A percentile compares a stretch with the other conserved stretches of the same genome.
These are phyloP conservation scores for Otis tarda DNA, from an alignment of 2,113 vertebrate genomes.

Conservation along the genomic window DNA sequence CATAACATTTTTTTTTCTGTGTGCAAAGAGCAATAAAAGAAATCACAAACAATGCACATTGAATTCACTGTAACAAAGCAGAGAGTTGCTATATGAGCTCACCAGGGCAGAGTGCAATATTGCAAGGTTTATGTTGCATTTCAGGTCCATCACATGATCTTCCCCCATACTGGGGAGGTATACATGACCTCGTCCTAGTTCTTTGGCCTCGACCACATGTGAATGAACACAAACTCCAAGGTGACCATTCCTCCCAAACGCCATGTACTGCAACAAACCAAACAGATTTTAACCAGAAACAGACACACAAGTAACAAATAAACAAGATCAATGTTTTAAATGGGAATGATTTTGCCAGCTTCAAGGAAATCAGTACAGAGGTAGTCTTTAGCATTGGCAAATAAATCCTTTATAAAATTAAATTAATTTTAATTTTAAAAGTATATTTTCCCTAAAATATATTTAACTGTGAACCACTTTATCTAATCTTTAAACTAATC, in stretches of 20 bases:
- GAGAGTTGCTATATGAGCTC: constrained; percentile 49
- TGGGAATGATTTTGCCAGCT: background rate
- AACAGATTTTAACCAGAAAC: constrained; percentile 78
- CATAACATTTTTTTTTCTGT: background rate
- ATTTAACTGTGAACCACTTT: background rate
- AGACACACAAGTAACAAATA: constrained; percentile 25
- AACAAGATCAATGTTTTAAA: background rate
- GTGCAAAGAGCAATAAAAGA: background rate
- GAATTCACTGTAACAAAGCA: constrained; percentile 16
- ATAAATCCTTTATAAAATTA: background rate
- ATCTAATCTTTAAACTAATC: background rate
- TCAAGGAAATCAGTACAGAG: background rate
- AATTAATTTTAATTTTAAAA: background rate
- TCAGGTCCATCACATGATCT: constrained; percentile 96
- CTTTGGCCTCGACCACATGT: constrained; percentile 98
- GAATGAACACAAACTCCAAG: constrained; percentile 99
- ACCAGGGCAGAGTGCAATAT: constrained; percentile 99
- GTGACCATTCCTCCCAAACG: constrained; percentile 99
- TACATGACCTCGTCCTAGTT: constrained; percentile 94
- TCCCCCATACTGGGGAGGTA: constrained; percentile 95
- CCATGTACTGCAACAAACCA: constrained; percentile 97
- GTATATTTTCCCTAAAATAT: background rate
- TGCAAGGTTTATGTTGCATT: constrained; percentile 98
- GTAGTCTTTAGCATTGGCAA: background rate
- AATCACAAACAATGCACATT: background rate